phyloP scores from a whole-genome alignment of 2,797 vertebrate species.

The Sebastiscus albofasciatus region DNA sequence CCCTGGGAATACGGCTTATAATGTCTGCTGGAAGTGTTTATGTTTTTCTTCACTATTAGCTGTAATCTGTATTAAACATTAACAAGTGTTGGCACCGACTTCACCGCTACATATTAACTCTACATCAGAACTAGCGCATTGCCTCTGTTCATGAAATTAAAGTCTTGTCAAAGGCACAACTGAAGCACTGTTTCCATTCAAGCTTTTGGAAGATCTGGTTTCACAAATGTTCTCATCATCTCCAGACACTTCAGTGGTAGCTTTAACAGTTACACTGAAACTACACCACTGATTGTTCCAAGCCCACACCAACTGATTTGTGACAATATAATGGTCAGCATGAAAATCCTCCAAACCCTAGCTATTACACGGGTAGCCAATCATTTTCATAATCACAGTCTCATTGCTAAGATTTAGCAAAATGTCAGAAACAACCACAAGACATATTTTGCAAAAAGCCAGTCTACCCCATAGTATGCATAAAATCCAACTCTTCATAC shows the following conservation, averaged over 20 bases:
- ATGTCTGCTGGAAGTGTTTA: background rate
- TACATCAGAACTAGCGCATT: background rate
- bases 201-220: background rate
- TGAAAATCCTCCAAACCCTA: conserved; percentile 3
- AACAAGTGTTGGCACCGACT: background rate
- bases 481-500: background rate
- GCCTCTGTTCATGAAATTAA: background rate
- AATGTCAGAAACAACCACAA: conserved; percentile 14
- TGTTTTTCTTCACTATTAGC: conserved; percentile 9
- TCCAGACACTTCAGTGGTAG: background rate
- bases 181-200: background rate
- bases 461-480: background rate
- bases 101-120: background rate
- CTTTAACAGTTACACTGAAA: conserved; percentile 8
- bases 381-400: background rate
- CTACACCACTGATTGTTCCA: background rate
- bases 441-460: conserved; percentile 13
- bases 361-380: background rate
- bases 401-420: background rate
- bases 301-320: background rate
- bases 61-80: conserved; percentile 30
- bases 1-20: conserved; percentile 33
- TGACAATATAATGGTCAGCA: background rate
- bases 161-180: background rate
- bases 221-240: background rate